Evolutionary conservation across 2,888 invertebrate species (phyloP).

Genomic region (Rapana venosa): DNA sequence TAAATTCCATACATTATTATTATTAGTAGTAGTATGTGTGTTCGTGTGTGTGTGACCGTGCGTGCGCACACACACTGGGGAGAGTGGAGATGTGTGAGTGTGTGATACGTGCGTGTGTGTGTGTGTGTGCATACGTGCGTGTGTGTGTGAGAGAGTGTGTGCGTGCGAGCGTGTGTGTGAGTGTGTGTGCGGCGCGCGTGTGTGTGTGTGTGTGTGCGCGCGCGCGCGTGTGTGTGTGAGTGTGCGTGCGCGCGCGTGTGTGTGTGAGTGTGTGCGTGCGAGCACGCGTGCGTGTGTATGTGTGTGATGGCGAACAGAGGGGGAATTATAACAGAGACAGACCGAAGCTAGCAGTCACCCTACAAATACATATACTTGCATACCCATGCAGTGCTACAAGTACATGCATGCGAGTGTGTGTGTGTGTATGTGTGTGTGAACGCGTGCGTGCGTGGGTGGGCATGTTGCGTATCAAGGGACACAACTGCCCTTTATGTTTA

Average conservation of each 20-base stretch:
- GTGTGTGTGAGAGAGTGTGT: neutral
- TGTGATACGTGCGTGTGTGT: neutral
- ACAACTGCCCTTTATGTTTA: neutral
- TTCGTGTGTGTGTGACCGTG: neutral
- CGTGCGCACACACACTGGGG: neutral
- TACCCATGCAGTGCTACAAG: no score
- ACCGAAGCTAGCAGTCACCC: no score
- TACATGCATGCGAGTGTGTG: neutral
- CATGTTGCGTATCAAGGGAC: neutral
- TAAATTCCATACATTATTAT: neutral
- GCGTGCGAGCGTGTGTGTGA: neutral
- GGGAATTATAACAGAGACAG: no score
- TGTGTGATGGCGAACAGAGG: no score
- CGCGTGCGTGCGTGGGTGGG: neutral
- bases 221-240: neutral
- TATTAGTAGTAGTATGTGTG: neutral
- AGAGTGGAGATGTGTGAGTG: neutral
- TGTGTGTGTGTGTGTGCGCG: no score
- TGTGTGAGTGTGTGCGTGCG: no score
- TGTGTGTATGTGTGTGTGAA: constrained; percentile 4
- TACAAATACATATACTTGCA: no score
- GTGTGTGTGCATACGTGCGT: neutral
- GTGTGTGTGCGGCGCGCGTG: no score
- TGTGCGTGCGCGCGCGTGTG: neutral
- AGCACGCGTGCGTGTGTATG: no score